Evolutionary conservation across 1,140 invertebrate species (phyloP).

Genomic region (Vollenhovia emeryi): DNA sequence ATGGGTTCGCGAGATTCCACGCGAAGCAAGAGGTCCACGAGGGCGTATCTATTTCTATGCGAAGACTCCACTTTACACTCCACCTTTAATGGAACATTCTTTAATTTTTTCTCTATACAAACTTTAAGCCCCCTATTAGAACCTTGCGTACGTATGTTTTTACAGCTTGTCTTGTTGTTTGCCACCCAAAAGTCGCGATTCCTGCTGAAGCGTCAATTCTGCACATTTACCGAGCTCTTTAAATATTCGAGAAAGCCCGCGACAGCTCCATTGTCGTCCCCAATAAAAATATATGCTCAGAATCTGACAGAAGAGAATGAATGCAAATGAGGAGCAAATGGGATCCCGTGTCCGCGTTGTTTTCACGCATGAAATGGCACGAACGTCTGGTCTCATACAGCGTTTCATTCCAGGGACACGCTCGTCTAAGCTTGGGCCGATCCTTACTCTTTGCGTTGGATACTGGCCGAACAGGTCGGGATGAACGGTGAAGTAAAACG

Average conservation of each 20-base stretch:
- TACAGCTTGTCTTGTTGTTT: no score
- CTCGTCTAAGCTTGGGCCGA: neutral
- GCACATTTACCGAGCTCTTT: no score
- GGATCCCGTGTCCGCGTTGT: neutral
- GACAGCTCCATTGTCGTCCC: neutral
- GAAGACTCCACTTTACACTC: no score
- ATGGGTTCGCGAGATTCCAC: no score
- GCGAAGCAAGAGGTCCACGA: no score
- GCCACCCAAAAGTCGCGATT: no score
- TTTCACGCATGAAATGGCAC: neutral
- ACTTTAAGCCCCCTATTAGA: no score
- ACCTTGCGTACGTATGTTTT: no score
- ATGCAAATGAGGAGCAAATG: neutral
- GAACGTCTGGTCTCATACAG: neutral
- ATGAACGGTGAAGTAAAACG: conserved; percentile 98
- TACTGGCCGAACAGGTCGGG: conserved; percentile 97
- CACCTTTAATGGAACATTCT: no score
- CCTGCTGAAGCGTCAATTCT: no score
- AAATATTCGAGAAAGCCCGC: neutral
- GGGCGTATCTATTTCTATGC: no score
- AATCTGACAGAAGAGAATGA: neutral
- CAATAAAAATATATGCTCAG: neutral
- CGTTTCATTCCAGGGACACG: neutral
- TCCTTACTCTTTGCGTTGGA: conserved; percentile 93
- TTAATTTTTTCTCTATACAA: no score